phyloP scores from a whole-genome alignment of 2,113 vertebrate species.

The Ploceus nigricollis region DNA sequence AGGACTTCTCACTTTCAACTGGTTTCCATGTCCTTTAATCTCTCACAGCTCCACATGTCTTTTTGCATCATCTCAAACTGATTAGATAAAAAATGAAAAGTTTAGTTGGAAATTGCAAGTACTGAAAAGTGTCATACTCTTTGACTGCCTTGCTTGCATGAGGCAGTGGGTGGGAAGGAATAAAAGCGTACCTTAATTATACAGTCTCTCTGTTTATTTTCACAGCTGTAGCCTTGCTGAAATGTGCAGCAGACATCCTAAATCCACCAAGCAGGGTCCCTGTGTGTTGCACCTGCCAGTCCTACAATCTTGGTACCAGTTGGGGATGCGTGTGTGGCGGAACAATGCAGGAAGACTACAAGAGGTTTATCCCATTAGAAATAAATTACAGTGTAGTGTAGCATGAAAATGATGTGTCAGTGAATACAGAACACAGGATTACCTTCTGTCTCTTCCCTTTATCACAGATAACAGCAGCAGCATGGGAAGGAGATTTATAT shows the following conservation, averaged over 20 bases:
- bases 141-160: neutral
- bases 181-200: constrained; percentile 27
- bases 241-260: constrained; percentile 6
- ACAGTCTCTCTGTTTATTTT: constrained; percentile 40
- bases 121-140: neutral
- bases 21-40: neutral
- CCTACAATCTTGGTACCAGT: neutral
- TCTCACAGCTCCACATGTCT: neutral
- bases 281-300: constrained; percentile 12
- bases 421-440: constrained; percentile 58
- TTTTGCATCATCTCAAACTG: neutral
- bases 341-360: constrained; percentile 17
- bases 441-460: constrained; percentile 66
- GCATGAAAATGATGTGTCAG: constrained; percentile 63
- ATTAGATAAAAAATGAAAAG: neutral
- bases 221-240: constrained; percentile 10
- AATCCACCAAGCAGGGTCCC: neutral
- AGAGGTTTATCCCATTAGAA: constrained; percentile 64
- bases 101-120: neutral
- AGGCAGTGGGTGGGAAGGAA: constrained; percentile 16
- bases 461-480: constrained; percentile 61
- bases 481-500: constrained; percentile 71
- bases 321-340: neutral
- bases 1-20: neutral
- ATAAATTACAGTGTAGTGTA: constrained; percentile 66